Evolutionary conservation across 1,140 invertebrate species (phyloP), one percentile per base, ranked within the genome.

Genomic region (Papilio polyxenes): DNA sequence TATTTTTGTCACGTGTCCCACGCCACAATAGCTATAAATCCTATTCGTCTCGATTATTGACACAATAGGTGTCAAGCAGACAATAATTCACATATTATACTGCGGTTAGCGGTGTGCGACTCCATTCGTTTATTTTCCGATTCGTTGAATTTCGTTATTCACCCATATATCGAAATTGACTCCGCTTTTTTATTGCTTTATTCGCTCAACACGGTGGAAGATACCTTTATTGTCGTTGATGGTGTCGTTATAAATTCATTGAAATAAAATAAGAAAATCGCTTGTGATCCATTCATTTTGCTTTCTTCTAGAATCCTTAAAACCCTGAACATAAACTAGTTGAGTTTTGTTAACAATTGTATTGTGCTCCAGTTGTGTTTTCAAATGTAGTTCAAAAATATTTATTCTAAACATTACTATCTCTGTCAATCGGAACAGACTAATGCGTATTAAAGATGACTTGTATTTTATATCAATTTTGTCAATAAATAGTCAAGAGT

Each of bases 61-160:
- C 83, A 92, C 90, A 92, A 92, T 90, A 90, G 83, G 87, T 90
- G 91, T 90, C 91, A 92, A 89, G 91, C 82, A 82, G 87, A 85
- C 87, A 82, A 91, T 92, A 90, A 90, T 89, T 91, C 87, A 89
- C 85, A 82, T 82, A 86, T 86, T 83, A 86, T 84, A 87, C 87
- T 89, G 87, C 87, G 85, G 88, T 90, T 85, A 88, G 84, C 85
- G 81, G 81, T 80, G 79, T 53, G 82, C 76, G 75, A 82, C 56
- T 74, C 62, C 72, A 76, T 37, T 79, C 76, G 59, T 69, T 78
- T 69, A 81, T 84, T 81, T 82, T 82, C 78, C 56, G 65, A 82
- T 77, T 76, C 81, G 81, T 40, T 81, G 81, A 84, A 49, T 78
- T 84, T 82, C 56, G 72, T 75, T 82, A 79, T 75, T 79, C 74